Base-by-base conservation (phyloP, 2,797 vertebrate genomes). In the Dipus sagitta region DNA sequence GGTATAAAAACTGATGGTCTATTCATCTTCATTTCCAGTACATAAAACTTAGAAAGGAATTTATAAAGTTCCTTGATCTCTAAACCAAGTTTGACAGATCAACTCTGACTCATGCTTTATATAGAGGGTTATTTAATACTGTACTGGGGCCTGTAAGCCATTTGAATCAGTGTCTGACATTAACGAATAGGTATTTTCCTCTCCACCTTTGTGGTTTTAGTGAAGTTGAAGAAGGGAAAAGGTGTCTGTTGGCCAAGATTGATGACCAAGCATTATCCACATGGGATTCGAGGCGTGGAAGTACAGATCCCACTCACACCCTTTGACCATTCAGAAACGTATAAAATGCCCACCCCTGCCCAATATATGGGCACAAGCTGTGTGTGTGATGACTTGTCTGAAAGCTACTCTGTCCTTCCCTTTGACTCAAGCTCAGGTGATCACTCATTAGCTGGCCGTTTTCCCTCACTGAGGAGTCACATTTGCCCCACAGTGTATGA, bases 381-480 rank as follows among this genome's bases (percentile, higher is more conserved):
- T 76, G 84, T 92, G 90, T 88, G n/a, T 58, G 87, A 94, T 80
- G 64, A 47, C 54, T 87, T 52, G 70, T 60, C 78, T 94, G 84
- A 97, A 79, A 91, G 78, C 58, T 80, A 70, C 1, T 52, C 70
- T 84, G 52, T 93, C 88, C 84, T 72, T 91, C 65, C 28, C 42
- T 87, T 58, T 65, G 86, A 89, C 47, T 20, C 14, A 90, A 86
- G 75, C 47, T 32, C 86, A 96, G 38, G 54, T 67, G 15, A 67
- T 58, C 89, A 87, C 77, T 97, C 97, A 96, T 97, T 97, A 98
- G 97, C 97, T 97, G 97, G 96, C 97, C 98, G 98, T 98, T 98
- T 98, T 98, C 98, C 98, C 96, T 97, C 88, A 95, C 89, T 0
- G 6, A 87, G 70, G 84, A 15, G 76, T 89, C 68, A 30, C 77